Conservation (phyloP, 2,888 invertebrate species). For the Micoletzkya japonica region DNA sequence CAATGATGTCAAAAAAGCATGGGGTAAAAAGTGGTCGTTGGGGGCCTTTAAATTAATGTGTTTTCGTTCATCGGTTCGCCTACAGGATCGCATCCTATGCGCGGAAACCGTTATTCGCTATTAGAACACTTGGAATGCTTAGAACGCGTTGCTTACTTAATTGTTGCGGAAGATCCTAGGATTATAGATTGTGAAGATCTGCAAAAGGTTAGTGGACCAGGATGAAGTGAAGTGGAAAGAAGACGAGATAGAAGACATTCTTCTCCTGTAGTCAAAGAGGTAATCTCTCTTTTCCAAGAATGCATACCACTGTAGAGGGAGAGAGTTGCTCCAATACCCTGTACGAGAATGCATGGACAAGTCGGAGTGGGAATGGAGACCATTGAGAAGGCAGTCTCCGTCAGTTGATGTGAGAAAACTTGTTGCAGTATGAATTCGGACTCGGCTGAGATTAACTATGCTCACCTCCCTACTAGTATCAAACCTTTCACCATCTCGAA, state of each 20-base stretch:
- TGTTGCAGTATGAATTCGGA: constrained; percentile 27
- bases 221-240: constrained; percentile 38
- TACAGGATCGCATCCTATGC: not conserved
- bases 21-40: no score
- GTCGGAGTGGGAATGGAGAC: constrained; percentile 29
- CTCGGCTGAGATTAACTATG: not conserved
- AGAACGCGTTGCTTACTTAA: constrained; percentile 29
- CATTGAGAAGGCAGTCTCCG: constrained; percentile 40
- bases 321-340: constrained; percentile 41
- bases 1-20: no score
- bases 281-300: no score
- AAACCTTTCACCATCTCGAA: not conserved
- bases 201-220: constrained; percentile 41
- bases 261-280: constrained; percentile 33
- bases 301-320: constrained; percentile 33
- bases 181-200: constrained; percentile 32
- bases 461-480: not conserved
- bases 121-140: not conserved
- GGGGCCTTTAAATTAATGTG: no score
- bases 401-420: constrained; percentile 36
- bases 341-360: constrained; percentile 36
- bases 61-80: no score
- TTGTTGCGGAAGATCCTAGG: constrained; percentile 26
- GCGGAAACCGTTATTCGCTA: not conserved
- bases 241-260: constrained; percentile 38